Evolutionary conservation across 2,113 vertebrate species (phyloP).

Genomic region (Sorex araneus): DNA sequence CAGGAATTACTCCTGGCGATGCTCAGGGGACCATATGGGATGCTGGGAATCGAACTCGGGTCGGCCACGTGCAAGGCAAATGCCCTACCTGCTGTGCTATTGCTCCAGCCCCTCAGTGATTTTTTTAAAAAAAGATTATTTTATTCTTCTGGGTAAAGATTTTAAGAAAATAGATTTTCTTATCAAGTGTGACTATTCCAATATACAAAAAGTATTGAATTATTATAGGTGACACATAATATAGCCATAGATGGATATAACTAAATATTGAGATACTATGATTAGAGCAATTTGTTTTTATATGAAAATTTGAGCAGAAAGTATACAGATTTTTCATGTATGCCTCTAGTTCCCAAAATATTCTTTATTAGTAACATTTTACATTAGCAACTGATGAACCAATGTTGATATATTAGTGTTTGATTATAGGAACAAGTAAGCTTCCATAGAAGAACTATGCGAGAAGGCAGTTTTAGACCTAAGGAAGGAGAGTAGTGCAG

Average conservation of each 20-base stretch:
- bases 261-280: neutral
- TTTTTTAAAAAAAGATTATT: neutral
- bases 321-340: neutral
- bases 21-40: no score
- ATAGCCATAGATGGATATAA: neutral
- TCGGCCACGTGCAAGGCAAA: no score
- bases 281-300: no score
- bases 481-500: no score
- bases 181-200: neutral
- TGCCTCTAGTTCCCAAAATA: neutral
- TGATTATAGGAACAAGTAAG: no score
- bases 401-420: neutral
- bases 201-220: constrained; percentile 29
- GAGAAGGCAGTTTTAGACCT: no score
- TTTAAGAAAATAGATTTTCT: constrained; percentile 29
- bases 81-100: no score
- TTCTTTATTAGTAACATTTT: constrained; percentile 31
- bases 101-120: no score
- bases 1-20: no score
- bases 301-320: neutral
- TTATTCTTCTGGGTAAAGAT: neutral
- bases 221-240: neutral
- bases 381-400: neutral
- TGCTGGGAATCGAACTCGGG: no score
- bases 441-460: no score